Conservation (phyloP, 2,888 invertebrate genomes). For the Bhutanitis thaidina region DNA sequence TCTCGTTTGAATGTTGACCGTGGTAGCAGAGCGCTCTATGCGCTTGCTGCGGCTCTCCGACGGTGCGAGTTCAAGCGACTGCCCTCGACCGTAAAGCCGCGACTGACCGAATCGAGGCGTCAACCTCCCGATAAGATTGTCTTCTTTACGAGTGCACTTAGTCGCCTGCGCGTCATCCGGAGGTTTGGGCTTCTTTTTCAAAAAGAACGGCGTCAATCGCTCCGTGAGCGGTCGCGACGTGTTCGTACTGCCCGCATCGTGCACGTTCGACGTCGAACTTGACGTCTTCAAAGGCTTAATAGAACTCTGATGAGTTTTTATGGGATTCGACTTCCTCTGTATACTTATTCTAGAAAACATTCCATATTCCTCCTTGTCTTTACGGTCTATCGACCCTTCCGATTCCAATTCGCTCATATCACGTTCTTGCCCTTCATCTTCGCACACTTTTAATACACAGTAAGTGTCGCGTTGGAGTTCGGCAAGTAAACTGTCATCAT, state of each 20-base stretch:
- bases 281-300: slow-evolving; percentile 61
- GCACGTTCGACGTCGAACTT: slow-evolving; percentile 69
- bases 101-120: slow-evolving; percentile 72
- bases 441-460: slow-evolving; percentile 64
- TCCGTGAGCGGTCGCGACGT: slow-evolving; percentile 61
- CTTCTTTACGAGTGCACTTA: slow-evolving; percentile 50
- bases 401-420: slow-evolving; percentile 28
- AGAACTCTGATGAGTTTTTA: slow-evolving; percentile 50
- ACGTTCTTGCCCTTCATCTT: slow-evolving; percentile 46
- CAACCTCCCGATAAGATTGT: slow-evolving; percentile 63
- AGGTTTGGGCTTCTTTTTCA: slow-evolving; percentile 65
- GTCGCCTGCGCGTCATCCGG: slow-evolving; percentile 42
- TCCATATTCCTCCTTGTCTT: slow-evolving; percentile 42
- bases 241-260: slow-evolving; percentile 55
- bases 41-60: slow-evolving; percentile 44
- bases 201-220: slow-evolving; percentile 68
- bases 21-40: slow-evolving; percentile 67
- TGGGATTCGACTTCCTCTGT: slow-evolving; percentile 72
- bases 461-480: slow-evolving; percentile 64
- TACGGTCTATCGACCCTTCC: slow-evolving; percentile 29
- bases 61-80: slow-evolving; percentile 62
- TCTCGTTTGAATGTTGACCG: slow-evolving; percentile 57
- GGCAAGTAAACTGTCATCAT: slow-evolving; percentile 68
- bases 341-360: slow-evolving; percentile 63
- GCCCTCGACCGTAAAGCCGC: slow-evolving; percentile 62